These are phyloP conservation scores for Conistra vaccinii DNA, from an alignment of 2,888 invertebrate genomes.

Conservation along the genomic window DNA sequence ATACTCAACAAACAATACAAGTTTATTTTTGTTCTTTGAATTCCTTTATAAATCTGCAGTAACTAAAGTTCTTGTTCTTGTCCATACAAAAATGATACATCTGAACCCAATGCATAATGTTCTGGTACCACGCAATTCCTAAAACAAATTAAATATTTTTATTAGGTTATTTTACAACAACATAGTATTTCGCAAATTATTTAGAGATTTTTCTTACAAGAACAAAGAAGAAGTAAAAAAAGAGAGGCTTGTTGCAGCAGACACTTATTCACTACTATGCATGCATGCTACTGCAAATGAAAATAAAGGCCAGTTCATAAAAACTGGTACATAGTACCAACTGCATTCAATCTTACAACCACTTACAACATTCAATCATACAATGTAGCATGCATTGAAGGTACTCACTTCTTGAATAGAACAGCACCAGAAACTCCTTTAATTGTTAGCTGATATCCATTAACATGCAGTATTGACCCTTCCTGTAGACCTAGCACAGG, in stretches of 20 bases:
- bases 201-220: neutral
- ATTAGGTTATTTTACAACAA: neutral
- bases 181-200: neutral
- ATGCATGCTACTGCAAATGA: neutral
- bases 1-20: slow-evolving; percentile 38
- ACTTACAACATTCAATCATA: neutral
- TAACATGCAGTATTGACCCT: slow-evolving; percentile 92
- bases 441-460: slow-evolving; percentile 90
- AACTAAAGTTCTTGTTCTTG: slow-evolving; percentile 47
- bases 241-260: neutral
- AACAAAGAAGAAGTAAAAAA: neutral
- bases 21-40: slow-evolving; percentile 18
- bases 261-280: neutral
- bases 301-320: neutral
- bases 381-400: neutral
- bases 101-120: slow-evolving; percentile 87
- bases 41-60: neutral
- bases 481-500: slow-evolving; percentile 94
- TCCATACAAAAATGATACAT: slow-evolving; percentile 90
- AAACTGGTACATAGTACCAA: neutral
- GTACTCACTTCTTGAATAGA: slow-evolving; percentile 92
- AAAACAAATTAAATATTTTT: slow-evolving; percentile 65
- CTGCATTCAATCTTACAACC: neutral
- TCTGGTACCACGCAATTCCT: slow-evolving; percentile 90
- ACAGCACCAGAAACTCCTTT: slow-evolving; percentile 92